Evolutionary conservation across 2,888 invertebrate species (phyloP).

Genomic region (Drosophila niveifrons): DNA sequence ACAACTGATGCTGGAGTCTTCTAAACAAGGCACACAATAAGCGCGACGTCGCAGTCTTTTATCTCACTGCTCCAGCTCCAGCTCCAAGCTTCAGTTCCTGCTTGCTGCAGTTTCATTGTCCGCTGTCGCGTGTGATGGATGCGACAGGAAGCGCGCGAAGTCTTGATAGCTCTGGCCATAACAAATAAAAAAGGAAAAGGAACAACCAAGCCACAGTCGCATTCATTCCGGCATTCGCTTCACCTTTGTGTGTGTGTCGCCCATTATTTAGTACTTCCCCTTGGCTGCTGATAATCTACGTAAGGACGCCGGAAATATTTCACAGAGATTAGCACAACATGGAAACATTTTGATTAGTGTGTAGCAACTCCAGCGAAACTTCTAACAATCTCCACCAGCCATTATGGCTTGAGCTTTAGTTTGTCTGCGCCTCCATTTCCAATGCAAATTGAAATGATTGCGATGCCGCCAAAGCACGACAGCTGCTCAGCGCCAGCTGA

Average conservation of each 20-base stretch:
- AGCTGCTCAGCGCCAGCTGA: conserved; percentile 75
- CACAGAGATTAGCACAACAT: conserved; percentile 69
- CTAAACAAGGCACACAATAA: conserved; percentile 74
- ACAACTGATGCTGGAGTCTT: conserved; percentile 48
- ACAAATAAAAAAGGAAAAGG: conserved; percentile 31
- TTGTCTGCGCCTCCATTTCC: conserved; percentile 76
- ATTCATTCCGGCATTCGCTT: conserved; percentile 35
- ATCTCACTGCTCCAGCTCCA: conserved; percentile 42
- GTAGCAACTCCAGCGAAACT: conserved; percentile 19
- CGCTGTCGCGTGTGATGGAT: conserved; percentile 69
- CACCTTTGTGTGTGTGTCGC: conserved; percentile 38
- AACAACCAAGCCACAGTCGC: conserved; percentile 3
- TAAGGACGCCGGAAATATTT: conserved; percentile 67
- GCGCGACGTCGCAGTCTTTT: conserved; percentile 63
- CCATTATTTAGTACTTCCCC: conserved; percentile 72
- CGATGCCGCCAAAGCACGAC: conserved; percentile 77
- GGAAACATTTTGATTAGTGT: conserved; percentile 63
- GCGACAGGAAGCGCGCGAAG: conserved; percentile 70
- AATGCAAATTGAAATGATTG: conserved; percentile 84
- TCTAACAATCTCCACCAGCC: conserved; percentile 7
- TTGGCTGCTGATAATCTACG: conserved; percentile 54
- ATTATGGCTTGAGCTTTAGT: conserved; percentile 37
- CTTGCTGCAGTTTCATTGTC: conserved; percentile 50
- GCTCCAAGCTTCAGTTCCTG: conserved; percentile 8
- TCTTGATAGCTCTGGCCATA: conserved; percentile 59